phyloP scores from a whole-genome alignment of 2,113 vertebrate genomes.

The Tapirus terrestris region DNA sequence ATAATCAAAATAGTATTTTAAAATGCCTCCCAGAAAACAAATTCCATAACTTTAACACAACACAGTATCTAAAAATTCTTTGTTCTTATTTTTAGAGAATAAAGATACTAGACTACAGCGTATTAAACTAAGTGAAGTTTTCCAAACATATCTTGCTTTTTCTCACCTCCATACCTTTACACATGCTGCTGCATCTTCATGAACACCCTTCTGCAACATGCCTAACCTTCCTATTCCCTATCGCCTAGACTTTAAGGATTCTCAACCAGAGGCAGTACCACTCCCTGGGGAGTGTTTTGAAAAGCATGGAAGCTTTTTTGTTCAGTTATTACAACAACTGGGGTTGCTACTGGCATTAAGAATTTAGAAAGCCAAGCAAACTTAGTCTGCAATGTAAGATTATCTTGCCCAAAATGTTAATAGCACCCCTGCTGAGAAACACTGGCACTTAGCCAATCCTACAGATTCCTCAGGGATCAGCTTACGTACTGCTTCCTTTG shows the following conservation, averaged over 20 bases:
- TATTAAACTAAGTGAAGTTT: background rate
- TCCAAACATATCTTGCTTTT: background rate
- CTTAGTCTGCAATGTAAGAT: background rate
- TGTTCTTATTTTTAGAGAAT: background rate
- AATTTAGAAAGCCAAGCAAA: conserved; percentile 24
- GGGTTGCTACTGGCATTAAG: background rate
- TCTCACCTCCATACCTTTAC: background rate
- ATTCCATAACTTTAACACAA: conserved; percentile 12
- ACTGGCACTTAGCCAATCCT: background rate
- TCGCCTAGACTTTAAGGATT: background rate
- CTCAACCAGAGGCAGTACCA: background rate
- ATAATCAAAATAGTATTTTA: conserved; percentile 8
- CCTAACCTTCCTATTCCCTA: background rate
- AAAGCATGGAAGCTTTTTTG: background rate
- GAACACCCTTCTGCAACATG: background rate
- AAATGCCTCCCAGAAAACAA: conserved; percentile 30
- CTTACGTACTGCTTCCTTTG: background rate
- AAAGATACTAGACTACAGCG: background rate
- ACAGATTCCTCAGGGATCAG: background rate
- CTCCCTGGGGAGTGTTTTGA: background rate
- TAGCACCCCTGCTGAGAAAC: conserved; percentile 1
- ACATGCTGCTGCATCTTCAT: background rate
- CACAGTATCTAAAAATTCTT: background rate
- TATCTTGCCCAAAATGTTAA: conserved; percentile 28
- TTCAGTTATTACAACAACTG: background rate